Base-by-base conservation (phyloP, 2,888 invertebrate genomes). In the Nymphalis c-album region DNA sequence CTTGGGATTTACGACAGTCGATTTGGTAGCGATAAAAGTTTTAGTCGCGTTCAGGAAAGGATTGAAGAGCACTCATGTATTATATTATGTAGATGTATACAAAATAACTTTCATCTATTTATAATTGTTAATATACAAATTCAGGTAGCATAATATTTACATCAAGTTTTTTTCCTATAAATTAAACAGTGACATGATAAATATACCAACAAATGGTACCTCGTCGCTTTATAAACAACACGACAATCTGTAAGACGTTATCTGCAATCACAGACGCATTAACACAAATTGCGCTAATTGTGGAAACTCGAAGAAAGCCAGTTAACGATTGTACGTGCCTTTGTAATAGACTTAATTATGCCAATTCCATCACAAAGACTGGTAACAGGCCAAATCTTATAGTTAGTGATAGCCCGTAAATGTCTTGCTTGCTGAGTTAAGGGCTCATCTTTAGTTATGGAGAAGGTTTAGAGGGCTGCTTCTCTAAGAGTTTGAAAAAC, bases 1-100 rank as follows among this genome's bases (percentile, higher is more conserved):
- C 81, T 81, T 83, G 78, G 80, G 88, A 91, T 91, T 91, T 91
- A 92, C 91, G 90, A 89, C 84, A 84, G 77, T 85, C 87, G 92
- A 91, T 91, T 90, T 87, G 82, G 88, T 85, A 84, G 81, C 87
- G 91, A 92, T 91, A 91, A 90, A 87, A 86, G 85, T 85, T 88
- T 87, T 85, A 83, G 82, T 76, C 78, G 79, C 78, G 79, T 77
- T 75, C 71, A 69, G 61, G 66, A 70, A 74, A 70, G 69, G 69
- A 71, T 69, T 68, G 68, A 61, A 61, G 72, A 70, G 60, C 51
- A 60, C 58, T 20, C 65, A 58, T 64, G 63, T 61, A 67, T 69
- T 67, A 46, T 67, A 65, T 60, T 47, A 63, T 40, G 10, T 69
- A 40, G 31, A 59, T 50, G n/a, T 40, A 35, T 13, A 2, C 3